Base-by-base conservation (phyloP, 2,797 vertebrate species). In the Mus caroli region DNA sequence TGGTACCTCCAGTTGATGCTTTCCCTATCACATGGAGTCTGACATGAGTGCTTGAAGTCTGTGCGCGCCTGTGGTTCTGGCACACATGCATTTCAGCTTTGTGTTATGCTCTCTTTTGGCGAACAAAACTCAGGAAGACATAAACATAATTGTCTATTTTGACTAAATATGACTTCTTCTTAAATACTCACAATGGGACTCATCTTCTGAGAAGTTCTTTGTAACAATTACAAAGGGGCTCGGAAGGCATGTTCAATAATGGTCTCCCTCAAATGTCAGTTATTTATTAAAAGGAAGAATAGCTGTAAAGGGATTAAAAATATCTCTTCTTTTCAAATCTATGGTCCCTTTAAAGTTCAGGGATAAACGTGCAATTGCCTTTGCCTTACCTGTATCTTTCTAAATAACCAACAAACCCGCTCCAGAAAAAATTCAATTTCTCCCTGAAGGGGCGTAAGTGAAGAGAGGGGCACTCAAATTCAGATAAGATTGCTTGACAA, bases 301-400 rank as follows among this genome's bases (percentile, higher is more conserved):
- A 97, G 73, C 56, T 94, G 6, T 94, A 96, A 87, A 71, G 79
- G 88, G 96, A 94, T 96, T 52, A 91, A 97, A 91, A n/a, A 88
- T 97, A 90, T 93, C 54, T 89, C 96, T 98, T 97, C 88, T 96
- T 94, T 95, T 95, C 22, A 97, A 93, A 97, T 97, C 88, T 95
- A 69, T 95, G 94, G 60, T 71, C 94, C 97, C 92, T 92, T 97
- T 96, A 95, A 98, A 98, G 92, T 96, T 97, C 54, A 92, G 86
- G 90, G 88, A 88, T 96, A 97, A 96, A 91, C 50, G 26, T 91
- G 69, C 86, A 97, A 91, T 97, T 97, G 95, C 89, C 80, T 96
- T 75, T 95, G 90, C 88, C 94, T 97, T 97, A 92, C 28, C 0
- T 2, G 67, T 80, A 77, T 94, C 96, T 93, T 92, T 91, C 96